Conservation (phyloP, 2,888 invertebrate species). For the Drosophila paranaensis region DNA sequence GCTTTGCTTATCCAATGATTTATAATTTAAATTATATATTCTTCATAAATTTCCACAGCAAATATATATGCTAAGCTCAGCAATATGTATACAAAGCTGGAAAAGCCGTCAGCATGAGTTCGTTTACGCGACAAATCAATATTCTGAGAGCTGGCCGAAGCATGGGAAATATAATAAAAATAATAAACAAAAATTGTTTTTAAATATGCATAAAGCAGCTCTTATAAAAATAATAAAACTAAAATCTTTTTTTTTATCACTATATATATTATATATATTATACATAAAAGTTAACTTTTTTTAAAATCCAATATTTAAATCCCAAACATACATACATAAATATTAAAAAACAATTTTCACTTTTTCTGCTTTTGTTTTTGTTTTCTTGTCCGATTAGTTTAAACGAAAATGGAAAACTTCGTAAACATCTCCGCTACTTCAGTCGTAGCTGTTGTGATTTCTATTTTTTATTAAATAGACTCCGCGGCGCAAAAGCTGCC, state of each 20-base stretch:
- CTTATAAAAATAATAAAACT: neutral
- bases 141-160: neutral
- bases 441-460: neutral
- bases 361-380: neutral
- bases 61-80: no score
- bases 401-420: conserved; percentile 5
- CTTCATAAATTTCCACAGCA: no score
- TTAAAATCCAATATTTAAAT: neutral
- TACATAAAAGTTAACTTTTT: neutral
- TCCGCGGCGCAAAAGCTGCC: neutral
- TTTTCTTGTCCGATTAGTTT: neutral
- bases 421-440: conserved; percentile 3
- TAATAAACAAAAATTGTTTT: neutral
- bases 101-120: neutral
- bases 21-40: neutral
- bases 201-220: neutral
- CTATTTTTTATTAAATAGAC: neutral
- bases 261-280: neutral
- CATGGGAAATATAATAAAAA: neutral
- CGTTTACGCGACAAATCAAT: conserved; percentile 5
- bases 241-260: neutral
- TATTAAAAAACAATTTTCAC: conserved; percentile 7
- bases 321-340: conserved; percentile 10
- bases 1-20: neutral
- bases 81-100: no score